phyloP scores from a whole-genome alignment of 2,113 vertebrate species.

The Agelaius phoeniceus region DNA sequence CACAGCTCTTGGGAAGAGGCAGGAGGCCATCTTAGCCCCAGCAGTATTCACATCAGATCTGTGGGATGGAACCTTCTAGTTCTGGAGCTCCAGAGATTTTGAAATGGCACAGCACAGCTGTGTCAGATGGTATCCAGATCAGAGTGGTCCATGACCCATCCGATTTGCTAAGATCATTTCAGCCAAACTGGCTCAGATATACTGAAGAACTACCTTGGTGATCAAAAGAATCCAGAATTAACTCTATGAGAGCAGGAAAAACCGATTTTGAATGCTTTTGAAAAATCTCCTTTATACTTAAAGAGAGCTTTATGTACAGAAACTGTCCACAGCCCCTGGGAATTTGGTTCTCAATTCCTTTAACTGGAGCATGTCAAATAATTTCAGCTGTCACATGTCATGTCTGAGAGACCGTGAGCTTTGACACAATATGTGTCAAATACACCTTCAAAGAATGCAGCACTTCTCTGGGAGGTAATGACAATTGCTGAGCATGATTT shows the following conservation, averaged over 20 bases:
- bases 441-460: not conserved
- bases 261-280: not conserved
- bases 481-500: conserved; percentile 1
- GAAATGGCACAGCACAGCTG: not conserved
- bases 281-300: not conserved
- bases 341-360: not conserved
- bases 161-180: not conserved
- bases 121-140: not conserved
- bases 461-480: not conserved
- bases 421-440: conserved; percentile 6
- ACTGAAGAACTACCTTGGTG: not conserved
- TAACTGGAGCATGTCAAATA: conserved; percentile 3
- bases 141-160: not conserved
- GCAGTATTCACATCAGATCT: not conserved
- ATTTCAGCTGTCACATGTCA: conserved; percentile 28
- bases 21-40: not conserved
- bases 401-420: not conserved
- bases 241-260: not conserved
- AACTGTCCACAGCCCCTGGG: not conserved
- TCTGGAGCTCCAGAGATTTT: not conserved
- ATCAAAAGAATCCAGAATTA: not conserved
- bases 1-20: not conserved
- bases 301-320: not conserved
- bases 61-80: not conserved
- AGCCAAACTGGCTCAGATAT: not conserved